Evolutionary conservation across 2,888 invertebrate species (phyloP).

Genomic region (Ramazzottius varieornatus): DNA sequence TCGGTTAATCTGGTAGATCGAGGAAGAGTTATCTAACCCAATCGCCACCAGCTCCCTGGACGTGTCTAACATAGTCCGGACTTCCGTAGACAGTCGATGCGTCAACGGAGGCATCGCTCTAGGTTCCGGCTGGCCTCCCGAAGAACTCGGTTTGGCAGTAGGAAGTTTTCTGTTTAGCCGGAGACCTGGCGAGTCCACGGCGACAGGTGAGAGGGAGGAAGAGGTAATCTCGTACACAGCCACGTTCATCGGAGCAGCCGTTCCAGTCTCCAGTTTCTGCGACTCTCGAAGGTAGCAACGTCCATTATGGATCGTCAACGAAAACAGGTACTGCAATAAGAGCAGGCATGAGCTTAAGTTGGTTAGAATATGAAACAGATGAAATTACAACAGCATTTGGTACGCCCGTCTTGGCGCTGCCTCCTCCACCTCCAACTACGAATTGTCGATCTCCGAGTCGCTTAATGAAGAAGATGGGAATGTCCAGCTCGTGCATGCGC

Average conservation of each 20-base stretch:
- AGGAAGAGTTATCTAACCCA: neutral
- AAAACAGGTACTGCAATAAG: neutral
- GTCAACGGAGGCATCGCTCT: neutral
- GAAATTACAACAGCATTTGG: slow-evolving; percentile 89
- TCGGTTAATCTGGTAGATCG: neutral
- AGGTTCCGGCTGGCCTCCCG: neutral
- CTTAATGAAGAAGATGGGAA: slow-evolving; percentile 69
- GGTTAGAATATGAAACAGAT: too few relatives aligned
- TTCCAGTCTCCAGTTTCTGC: neutral
- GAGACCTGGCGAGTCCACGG: neutral
- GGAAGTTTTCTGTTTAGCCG: neutral
- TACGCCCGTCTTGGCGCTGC: slow-evolving; percentile 82
- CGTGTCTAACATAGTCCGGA: neutral
- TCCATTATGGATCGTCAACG: neutral
- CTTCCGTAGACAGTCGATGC: neutral
- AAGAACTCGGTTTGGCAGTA: neutral
- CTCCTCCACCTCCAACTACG: slow-evolving; percentile 86
- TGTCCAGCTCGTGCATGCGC: slow-evolving; percentile 14
- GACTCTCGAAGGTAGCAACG: neutral
- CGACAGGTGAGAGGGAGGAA: neutral
- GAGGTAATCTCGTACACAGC: neutral
- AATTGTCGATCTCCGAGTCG: slow-evolving; percentile 73
- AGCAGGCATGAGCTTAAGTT: neutral
- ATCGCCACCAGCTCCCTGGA: neutral
- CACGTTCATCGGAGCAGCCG: neutral